Base-by-base conservation (phyloP, 2,797 vertebrate genomes). In the Gymnodraco acuticeps region DNA sequence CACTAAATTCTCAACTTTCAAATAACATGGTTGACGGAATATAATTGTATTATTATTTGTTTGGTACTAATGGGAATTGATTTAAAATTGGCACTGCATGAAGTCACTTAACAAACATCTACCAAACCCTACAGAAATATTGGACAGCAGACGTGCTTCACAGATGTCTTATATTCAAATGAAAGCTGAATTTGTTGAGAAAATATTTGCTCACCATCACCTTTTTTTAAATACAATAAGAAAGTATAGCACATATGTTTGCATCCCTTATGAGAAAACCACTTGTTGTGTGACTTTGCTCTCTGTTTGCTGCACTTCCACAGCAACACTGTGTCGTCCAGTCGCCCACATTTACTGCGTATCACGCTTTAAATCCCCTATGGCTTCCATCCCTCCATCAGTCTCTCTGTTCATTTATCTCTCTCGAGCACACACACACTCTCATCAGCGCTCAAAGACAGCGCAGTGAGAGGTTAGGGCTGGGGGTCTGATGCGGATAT, bases 401-500 rank as follows among this genome's bases (percentile, higher is more conserved):
- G 1, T 20, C 23, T 15, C 61, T 64, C 17, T 80, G 20, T 60
- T 42, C 31, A 60, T 51, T 67, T 54, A 19, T 50, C 53, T 53
- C 15, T 63, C 16, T 54, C 42, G 52, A 31, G 33, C 47, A 50
- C 45, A 59, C 69, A 52, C 31, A 52, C 31, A 56, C 23, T 61
- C 23, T 54, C 2, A 55, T 33, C 27, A 45, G 55, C 46, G 56
- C 69, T 68, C 75, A 63, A 71, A 80, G 70, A 38, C 64, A 20
- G 45, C 54, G 51, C 52, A 65, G 85, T 77, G 71, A 73, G 64
- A 72, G 75, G 87, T 86, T 67, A 83, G 67, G 70, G 62, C 70
- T 77, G 53, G 64, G 84, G 86, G 78, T 90, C 83, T 70, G 63
- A 50, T 63, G 19, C 1, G 31, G 78, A 87, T 82, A 84, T 87